Evolutionary conservation across 1,140 invertebrate species (phyloP).

Genomic region (Anadara kagoshimensis): DNA sequence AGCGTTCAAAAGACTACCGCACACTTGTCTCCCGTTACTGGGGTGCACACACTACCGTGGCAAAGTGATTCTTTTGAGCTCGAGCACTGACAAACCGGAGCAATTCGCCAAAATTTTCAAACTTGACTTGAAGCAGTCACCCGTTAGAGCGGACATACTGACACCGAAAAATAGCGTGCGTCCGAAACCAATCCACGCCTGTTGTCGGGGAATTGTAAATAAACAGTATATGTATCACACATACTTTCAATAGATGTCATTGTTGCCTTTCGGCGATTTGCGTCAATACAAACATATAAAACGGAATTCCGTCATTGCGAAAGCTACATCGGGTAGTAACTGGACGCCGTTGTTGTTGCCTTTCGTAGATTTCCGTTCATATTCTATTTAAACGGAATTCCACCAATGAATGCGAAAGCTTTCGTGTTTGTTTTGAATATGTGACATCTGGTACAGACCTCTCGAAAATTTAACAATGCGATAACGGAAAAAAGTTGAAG

Average conservation of each 20-base stretch:
- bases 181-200: slow-evolving; percentile 38
- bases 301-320: no score
- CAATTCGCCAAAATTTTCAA: slow-evolving; percentile 23
- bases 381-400: no score
- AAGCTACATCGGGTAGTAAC: no score
- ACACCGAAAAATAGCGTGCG: slow-evolving; percentile 24
- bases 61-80: slow-evolving; percentile 22
- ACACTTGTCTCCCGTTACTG: slow-evolving; percentile 17
- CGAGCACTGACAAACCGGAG: slow-evolving; percentile 8
- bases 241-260: slow-evolving; percentile 32
- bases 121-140: slow-evolving; percentile 19
- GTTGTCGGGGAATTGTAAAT: slow-evolving; percentile 23
- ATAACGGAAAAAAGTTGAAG: no score
- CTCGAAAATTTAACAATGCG: no score
- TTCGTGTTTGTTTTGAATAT: no score
- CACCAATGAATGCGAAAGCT: no score
- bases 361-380: no score
- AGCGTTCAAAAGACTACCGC: slow-evolving; percentile 14
- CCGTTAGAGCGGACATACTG: slow-evolving; percentile 17
- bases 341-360: no score
- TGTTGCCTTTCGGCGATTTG: no score
- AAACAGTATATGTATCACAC: slow-evolving; percentile 46
- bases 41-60: slow-evolving; percentile 28
- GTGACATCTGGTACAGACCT: no score
- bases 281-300: no score